These are phyloP conservation scores for Halictus rubicundus DNA, from an alignment of 1,140 invertebrate species.

Conservation along the genomic window DNA sequence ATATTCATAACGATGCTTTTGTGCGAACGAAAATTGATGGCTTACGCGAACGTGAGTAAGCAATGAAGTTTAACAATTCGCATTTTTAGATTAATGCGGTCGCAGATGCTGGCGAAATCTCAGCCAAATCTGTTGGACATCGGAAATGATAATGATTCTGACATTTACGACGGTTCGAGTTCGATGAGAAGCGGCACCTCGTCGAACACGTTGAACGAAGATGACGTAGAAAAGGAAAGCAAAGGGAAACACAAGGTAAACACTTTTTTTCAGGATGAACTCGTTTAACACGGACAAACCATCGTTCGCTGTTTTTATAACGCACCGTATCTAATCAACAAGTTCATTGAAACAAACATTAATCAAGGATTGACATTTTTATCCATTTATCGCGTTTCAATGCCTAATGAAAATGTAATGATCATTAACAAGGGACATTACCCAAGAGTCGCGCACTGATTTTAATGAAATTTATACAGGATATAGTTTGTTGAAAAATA, in stretches of 20 bases:
- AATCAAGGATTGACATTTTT: background rate
- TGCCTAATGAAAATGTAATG: background rate
- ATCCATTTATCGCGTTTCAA: background rate
- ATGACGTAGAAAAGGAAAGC: slow-evolving; percentile 70
- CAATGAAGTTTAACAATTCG: slow-evolving; percentile 24
- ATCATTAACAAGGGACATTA: no score
- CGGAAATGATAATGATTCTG: slow-evolving; percentile 73
- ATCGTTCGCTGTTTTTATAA: background rate
- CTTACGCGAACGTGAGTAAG: background rate
- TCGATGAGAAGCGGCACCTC: slow-evolving; percentile 72
- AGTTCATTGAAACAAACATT: background rate
- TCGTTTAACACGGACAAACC: background rate
- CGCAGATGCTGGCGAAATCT: slow-evolving; percentile 77
- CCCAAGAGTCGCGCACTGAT: no score
- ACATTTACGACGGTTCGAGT: slow-evolving; percentile 71
- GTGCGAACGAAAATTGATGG: slow-evolving; percentile 2
- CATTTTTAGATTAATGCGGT: slow-evolving; percentile 77
- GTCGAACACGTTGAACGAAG: slow-evolving; percentile 71
- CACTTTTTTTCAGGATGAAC: background rate
- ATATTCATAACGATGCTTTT: background rate
- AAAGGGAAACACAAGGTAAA: slow-evolving; percentile 70
- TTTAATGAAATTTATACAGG: no score
- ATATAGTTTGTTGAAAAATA: no score
- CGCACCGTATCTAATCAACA: background rate
- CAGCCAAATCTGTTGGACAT: slow-evolving; percentile 79